A percentile compares a stretch with the other conserved stretches of the same genome.
Evolutionary conservation across 2,113 vertebrate species (phyloP).

Genomic region (Pontoporia blainvillei): DNA sequence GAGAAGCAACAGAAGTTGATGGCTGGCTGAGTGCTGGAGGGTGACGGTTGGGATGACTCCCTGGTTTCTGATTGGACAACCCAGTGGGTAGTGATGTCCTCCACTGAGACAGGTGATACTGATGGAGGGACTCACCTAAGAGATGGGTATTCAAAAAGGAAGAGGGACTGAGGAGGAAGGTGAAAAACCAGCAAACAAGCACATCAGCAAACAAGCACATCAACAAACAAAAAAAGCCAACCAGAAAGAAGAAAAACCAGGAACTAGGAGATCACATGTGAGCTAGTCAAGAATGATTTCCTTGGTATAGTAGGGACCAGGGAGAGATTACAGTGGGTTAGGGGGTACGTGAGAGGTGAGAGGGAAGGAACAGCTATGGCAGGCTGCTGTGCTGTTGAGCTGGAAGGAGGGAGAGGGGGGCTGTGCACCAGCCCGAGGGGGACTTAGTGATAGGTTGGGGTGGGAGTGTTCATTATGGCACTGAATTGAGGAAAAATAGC

Average conservation of each 20-base stretch:
- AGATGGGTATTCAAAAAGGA: background rate
- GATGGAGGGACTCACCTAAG: background rate
- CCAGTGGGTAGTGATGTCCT: accelerated
- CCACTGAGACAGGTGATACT: background rate
- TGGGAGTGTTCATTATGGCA: background rate
- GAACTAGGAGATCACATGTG: background rate
- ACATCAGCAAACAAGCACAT: too few species aligned
- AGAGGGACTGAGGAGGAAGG: background rate
- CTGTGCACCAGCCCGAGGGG: background rate
- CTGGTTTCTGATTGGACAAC: background rate
- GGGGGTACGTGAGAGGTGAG: background rate
- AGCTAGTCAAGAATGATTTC: background rate
- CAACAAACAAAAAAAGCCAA: background rate
- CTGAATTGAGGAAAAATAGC: background rate
- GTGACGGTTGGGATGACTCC: accelerated
- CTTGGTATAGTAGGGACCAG: background rate
- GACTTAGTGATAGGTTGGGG: background rate
- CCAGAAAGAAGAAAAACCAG: background rate
- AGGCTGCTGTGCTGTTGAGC: background rate
- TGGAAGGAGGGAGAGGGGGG: background rate
- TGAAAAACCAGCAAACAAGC: background rate
- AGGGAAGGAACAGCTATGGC: background rate
- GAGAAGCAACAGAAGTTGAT: background rate
- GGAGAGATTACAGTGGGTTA: background rate
- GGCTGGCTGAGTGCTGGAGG: background rate